Conservation (phyloP, 2,888 invertebrate species). For the Ommatoiulus sabulosus region DNA sequence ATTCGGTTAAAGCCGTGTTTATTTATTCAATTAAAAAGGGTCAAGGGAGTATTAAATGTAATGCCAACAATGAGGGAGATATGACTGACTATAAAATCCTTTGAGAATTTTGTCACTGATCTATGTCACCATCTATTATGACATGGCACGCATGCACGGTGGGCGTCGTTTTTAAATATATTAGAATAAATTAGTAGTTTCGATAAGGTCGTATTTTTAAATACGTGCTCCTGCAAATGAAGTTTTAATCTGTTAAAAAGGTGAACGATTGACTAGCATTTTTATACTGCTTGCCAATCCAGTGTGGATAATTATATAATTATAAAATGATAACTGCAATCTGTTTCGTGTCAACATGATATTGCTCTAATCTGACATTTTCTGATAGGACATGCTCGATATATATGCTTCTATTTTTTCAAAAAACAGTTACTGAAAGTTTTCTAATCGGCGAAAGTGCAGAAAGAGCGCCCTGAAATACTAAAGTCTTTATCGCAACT, state of each 20-base stretch:
- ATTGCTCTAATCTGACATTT: not conserved
- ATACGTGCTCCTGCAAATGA: not conserved
- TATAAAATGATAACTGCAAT: not conserved
- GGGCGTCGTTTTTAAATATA: not conserved
- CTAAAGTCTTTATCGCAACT: no score
- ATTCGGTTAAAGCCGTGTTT: not conserved
- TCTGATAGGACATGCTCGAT: not conserved
- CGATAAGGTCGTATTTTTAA: not conserved
- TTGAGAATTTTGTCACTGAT: not conserved
- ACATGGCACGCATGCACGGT: not conserved
- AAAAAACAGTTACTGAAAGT: no score
- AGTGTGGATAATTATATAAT: not conserved
- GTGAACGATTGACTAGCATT: not conserved
- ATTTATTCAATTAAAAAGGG: conserved; percentile 35
- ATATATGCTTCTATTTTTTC: not conserved
- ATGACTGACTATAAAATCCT: not conserved
- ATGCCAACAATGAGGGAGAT: conserved; percentile 10
- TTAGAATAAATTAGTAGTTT: not conserved
- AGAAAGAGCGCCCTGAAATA: no score
- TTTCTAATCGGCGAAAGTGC: no score
- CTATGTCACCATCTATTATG: not conserved
- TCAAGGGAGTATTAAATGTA: conserved; percentile 8
- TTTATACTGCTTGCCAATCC: not conserved
- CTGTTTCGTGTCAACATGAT: not conserved
- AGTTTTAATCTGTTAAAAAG: not conserved